Evolutionary conservation across 2,888 invertebrate genomes (phyloP), one percentile per base, ranked within the genome.

Genomic region (Drosophila lacicola): DNA sequence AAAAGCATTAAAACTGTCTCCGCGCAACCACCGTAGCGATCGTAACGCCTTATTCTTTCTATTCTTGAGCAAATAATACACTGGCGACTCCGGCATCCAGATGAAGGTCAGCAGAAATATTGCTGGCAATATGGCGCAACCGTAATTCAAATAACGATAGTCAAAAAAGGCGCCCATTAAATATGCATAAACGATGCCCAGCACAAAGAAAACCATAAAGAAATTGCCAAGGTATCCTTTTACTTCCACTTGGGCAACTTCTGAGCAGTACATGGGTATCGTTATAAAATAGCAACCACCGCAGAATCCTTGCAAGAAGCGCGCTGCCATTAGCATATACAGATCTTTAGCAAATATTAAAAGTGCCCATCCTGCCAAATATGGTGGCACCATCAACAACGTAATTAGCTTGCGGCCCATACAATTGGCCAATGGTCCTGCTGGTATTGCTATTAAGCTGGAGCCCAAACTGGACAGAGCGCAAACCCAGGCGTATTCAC

Each of bases 81-180:
- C 94, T 0, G 98, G 97, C 3, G 96, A 95, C 91, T 98, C 64
- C 0, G 97, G 98, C 94, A 97, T 95, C 81, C 96, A 95, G 82
- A 95, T 93, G 91, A 97, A 96, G 0, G 95, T 92, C 0, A 93
- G 74, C 0, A 94, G 94, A 71, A 96, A 95, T 2, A 96, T 80
- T 0, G 96, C 83, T 0, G 97, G 85, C 29, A 82, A 39, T 5
- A 74, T 13, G 17, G 64, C 78, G 41, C 80, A 76, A 6, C 76
- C 71, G 9, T 80, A 67, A 29, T 72, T 82, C 17, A 82, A 57
- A 6, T 19, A 14, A 9, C 69, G 69, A 1, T 74, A 82, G n/a
- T 50, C 54, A 1, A 68, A 5, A 14, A 62, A 47, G 2, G 68
- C 53, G 6, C 89, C 97, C 1, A 96, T 91, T 0, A 93, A 89